These are phyloP conservation scores for Syngnathus scovelli DNA, from an alignment of 2,113 vertebrate species.

Conservation along the genomic window DNA sequence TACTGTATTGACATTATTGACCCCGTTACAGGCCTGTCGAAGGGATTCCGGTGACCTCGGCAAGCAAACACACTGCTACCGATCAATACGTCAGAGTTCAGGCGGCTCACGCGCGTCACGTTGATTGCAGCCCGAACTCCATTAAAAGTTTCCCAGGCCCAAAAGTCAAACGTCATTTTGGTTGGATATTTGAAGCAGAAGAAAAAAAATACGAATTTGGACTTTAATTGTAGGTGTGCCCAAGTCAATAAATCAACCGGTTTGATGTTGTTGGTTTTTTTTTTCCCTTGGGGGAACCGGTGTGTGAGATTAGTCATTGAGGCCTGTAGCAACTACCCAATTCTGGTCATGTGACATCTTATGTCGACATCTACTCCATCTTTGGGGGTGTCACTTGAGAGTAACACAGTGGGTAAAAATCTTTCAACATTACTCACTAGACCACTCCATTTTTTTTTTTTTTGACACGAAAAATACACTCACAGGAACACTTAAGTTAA, in stretches of 20 bases:
- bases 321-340: slow-evolving; percentile 20
- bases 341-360: slow-evolving; percentile 23
- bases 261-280: neutral
- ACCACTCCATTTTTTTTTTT: too few species aligned
- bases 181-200: slow-evolving; percentile 36
- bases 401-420: neutral
- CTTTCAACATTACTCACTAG: too few species aligned
- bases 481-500: too few species aligned
- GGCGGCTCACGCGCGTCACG: slow-evolving; percentile 50
- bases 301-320: slow-evolving; percentile 45
- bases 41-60: slow-evolving; percentile 66
- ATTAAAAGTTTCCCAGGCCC: slow-evolving; percentile 61
- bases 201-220: slow-evolving; percentile 46
- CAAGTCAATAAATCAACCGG: slow-evolving; percentile 34
- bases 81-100: slow-evolving; percentile 73
- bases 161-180: slow-evolving; percentile 70
- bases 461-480: too few species aligned
- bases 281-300: slow-evolving; percentile 27
- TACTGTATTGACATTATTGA: slow-evolving; percentile 75
- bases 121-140: slow-evolving; percentile 65
- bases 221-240: slow-evolving; percentile 54
- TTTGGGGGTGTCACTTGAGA: slow-evolving; percentile 12
- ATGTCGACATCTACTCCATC: slow-evolving; percentile 31
- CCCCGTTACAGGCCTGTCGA: slow-evolving; percentile 46
- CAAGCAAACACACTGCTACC: slow-evolving; percentile 50